A percentile compares a stretch with the other conserved stretches of the same genome.
Conservation (phyloP, 2,113 vertebrate genomes). For the Pedetes capensis region DNA sequence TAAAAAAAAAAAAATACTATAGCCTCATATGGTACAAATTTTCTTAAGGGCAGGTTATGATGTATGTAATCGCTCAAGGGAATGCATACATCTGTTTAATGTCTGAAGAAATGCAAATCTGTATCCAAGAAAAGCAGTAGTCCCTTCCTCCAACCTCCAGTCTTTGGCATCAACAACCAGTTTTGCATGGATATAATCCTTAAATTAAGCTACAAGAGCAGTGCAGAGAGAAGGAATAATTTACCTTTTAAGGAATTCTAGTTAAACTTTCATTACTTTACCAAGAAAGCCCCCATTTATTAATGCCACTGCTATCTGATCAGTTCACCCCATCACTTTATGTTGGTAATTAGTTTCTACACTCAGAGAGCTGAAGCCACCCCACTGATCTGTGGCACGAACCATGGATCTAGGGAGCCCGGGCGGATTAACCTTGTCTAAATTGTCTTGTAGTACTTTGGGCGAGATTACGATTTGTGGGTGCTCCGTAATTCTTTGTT, state of each 20-base stretch:
- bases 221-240: not conserved
- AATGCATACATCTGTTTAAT: constrained; percentile 72
- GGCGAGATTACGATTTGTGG: constrained; percentile 16
- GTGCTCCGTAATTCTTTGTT: constrained; percentile 69
- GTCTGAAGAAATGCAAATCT: constrained; percentile 72
- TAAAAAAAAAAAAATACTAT: constrained; percentile 24
- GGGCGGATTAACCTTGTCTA: not conserved
- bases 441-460: not conserved
- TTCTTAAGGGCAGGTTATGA: constrained; percentile 52
- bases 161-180: constrained; percentile 44
- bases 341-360: not conserved
- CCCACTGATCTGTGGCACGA: not conserved
- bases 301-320: not conserved
- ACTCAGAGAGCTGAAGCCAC: not conserved
- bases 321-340: not conserved
- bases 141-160: constrained; percentile 60
- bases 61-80: constrained; percentile 57
- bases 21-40: constrained; percentile 33
- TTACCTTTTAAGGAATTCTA: constrained; percentile 36
- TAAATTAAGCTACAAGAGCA: constrained; percentile 21
- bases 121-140: constrained; percentile 73
- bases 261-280: constrained; percentile 48
- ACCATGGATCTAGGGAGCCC: not conserved
- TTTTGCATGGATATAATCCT: constrained; percentile 51
- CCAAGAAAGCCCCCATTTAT: not conserved